phyloP scores from a whole-genome alignment of 2,888 invertebrate genomes.

The Tiphia femorata region DNA sequence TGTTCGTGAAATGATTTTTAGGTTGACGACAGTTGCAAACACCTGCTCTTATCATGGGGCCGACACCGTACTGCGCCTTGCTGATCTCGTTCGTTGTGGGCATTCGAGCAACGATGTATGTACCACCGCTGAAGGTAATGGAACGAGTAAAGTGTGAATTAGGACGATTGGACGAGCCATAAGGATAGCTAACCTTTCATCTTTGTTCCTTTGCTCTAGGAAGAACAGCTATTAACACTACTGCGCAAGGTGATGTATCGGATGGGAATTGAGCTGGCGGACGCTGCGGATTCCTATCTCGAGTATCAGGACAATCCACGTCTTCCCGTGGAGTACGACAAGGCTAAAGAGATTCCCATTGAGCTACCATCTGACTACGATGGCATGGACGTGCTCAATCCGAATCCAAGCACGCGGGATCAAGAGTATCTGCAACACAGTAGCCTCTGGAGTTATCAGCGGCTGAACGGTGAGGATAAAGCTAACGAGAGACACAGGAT shows the following conservation, averaged over 20 bases:
- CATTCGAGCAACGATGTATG: slow-evolving; percentile 49
- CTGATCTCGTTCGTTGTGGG: slow-evolving; percentile 40
- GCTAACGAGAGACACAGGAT: slow-evolving; percentile 64
- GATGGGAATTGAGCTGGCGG: slow-evolving; percentile 82
- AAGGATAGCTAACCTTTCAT: neutral
- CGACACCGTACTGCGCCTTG: slow-evolving; percentile 29
- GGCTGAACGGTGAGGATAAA: slow-evolving; percentile 72
- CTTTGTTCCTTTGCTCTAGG: slow-evolving; percentile 22
- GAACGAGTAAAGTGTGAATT: too few species aligned
- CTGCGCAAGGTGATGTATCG: slow-evolving; percentile 83
- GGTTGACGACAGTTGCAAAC: too few species aligned
- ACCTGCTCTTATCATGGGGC: too few species aligned
- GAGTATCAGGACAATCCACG: slow-evolving; percentile 73
- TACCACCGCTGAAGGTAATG: slow-evolving; percentile 53
- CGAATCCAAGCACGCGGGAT: slow-evolving; percentile 85
- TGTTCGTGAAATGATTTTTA: too few species aligned
- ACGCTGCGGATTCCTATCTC: slow-evolving; percentile 76
- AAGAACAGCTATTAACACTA: slow-evolving; percentile 78
- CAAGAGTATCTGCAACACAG: slow-evolving; percentile 91
- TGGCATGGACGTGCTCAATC: slow-evolving; percentile 76
- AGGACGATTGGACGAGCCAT: too few species aligned
- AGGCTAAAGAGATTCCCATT: slow-evolving; percentile 60
- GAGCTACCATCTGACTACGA: slow-evolving; percentile 78
- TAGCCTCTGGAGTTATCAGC: slow-evolving; percentile 80
- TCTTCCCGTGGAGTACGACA: slow-evolving; percentile 56